phyloP scores from a whole-genome alignment of 2,797 vertebrate species.

The Anabacerthia variegaticeps region DNA sequence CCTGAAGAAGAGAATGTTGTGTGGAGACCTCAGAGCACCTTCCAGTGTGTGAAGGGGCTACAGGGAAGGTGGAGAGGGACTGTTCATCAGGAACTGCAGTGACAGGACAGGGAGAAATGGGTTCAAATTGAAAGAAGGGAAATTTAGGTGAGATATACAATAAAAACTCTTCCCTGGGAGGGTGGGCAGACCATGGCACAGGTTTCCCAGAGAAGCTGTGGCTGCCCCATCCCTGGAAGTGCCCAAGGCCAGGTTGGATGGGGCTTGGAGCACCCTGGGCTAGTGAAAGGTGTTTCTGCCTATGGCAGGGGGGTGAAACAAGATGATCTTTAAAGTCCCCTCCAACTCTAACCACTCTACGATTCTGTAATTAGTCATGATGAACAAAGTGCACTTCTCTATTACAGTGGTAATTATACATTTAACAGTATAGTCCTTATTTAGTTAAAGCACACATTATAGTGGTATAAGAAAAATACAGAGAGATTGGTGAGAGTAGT shows the following conservation, averaged over 20 bases:
- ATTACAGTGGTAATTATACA: not conserved
- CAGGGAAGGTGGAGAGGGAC: not conserved
- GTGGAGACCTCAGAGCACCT: not conserved
- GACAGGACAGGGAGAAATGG: not conserved
- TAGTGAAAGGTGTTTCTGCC: not conserved
- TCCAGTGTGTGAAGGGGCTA: not conserved
- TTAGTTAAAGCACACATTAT: not conserved
- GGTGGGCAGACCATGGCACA: not conserved
- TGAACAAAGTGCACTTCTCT: not conserved
- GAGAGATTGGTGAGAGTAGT: not conserved
- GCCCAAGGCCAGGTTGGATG: not conserved
- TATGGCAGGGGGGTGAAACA: fast-evolving
- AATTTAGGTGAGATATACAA: not conserved
- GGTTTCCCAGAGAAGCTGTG: not conserved
- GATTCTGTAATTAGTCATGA: not conserved
- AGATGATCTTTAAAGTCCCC: not conserved
- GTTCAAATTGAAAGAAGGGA: not conserved
- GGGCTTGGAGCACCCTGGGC: not conserved
- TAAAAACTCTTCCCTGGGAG: not conserved
- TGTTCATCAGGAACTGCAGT: not conserved
- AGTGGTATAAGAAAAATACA: not conserved
- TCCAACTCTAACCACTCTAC: not conserved
- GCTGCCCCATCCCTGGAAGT: not conserved
- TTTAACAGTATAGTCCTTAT: not conserved
- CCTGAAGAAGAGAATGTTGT: not conserved